Evolutionary conservation across 2,113 vertebrate species (phyloP).

Genomic region (Lepus timidus): DNA sequence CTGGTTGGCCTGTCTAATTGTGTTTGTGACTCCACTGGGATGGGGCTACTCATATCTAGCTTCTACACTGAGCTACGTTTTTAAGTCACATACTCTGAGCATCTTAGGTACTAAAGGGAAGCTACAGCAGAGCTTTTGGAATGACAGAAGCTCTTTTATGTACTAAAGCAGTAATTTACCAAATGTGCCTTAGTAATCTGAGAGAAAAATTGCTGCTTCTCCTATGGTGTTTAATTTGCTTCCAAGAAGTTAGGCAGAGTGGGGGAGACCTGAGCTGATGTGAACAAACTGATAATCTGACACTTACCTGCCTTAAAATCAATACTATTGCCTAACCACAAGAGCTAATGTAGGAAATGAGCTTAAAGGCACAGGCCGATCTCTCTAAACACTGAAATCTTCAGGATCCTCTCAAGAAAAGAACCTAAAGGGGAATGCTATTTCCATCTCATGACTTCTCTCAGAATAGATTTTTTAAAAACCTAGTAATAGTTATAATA

Average conservation of each 20-base stretch:
- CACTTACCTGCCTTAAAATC: conserved; percentile 42
- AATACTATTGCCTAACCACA: background rate
- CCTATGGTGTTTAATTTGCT: conserved; percentile 35
- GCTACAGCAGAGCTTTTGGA: background rate
- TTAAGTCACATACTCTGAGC: background rate
- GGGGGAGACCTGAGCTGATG: background rate
- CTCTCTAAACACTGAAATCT: background rate
- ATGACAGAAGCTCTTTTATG: background rate
- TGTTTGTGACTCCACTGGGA: background rate
- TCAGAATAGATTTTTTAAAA: conserved; percentile 39
- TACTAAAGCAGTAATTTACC: conserved; percentile 40
- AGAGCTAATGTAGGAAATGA: background rate
- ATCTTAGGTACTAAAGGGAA: background rate
- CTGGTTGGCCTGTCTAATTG: background rate
- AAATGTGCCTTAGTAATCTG: conserved; percentile 38
- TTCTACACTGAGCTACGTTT: background rate
- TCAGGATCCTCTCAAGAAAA: conserved; percentile 30
- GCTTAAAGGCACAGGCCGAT: background rate
- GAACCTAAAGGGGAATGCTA: background rate
- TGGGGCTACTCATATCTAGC: background rate
- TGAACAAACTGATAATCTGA: conserved; percentile 40
- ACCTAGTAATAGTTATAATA: background rate
- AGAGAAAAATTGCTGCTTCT: background rate
- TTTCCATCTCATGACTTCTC: background rate
- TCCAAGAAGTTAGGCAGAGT: conserved; percentile 47